Base-by-base conservation (phyloP, 30 jellyfish, hydroid and myxozoan species). In the Aurelia aurita region DNA sequence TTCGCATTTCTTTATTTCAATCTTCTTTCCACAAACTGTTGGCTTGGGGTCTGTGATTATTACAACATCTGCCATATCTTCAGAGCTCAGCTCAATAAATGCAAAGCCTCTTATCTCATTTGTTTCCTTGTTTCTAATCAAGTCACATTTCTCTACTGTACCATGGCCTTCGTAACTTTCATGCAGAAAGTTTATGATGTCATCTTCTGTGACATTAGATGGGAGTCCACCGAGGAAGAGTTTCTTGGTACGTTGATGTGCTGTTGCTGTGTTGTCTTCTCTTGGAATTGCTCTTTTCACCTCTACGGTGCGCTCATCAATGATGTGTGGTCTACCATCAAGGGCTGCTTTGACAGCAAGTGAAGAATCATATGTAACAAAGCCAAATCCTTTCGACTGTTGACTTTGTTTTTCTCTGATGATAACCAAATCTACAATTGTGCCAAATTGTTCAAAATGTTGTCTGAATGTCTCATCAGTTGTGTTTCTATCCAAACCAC, bases 211-310 rank as follows among this genome's bases (percentile, higher is more conserved):
- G 88, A 62, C 82, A 26, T 69, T 46, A 6, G 84, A 58, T 14
- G 89, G 85, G 23, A 93, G 58, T 5, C 98, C 98, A 23, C 98
- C 97, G 45, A 93, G 65, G 69, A 94, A 94, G n/a, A 94, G 76
- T 49, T 86, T 94, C 80, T 86, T 94, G 22, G 95, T 83, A 54
- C 96, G 79, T 55, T 69, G 77, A 61, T 94, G 99, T 19, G 97
- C 93, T 6, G 97, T 58, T 58, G 91, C 74, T 16, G 85, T 85
- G 74, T 85, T 84, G n/a, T 68, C 77, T 25, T 94, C 99, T 32
- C 97, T 77, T 16, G 99, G 99, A 49, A 94, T 89, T 5, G 99
- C 99, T 60, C 99, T 64, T 72, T 94, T 94, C 20, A 89, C 92
- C 69, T 94, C 99, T 0, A 94, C 95, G 0, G 81, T 77, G 27